Evolutionary conservation across 2,797 vertebrate species (phyloP).

Genomic region (Hemibagrus guttatus): DNA sequence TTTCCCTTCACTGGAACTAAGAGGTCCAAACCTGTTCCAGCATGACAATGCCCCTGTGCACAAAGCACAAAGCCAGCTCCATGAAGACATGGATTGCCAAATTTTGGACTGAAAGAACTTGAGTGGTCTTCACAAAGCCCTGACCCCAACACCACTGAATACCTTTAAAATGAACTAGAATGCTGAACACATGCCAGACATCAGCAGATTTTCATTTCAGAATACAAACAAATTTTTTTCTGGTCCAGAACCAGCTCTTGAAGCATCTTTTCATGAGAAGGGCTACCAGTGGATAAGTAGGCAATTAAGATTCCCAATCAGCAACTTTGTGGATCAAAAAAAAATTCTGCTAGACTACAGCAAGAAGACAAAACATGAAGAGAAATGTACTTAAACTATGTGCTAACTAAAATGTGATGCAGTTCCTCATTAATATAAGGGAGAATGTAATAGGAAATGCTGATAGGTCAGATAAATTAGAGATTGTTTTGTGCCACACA

Average conservation of each 20-base stretch:
- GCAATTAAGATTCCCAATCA: neutral
- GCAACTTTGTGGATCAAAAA: constrained; percentile 2
- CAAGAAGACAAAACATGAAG: neutral
- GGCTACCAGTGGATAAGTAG: neutral
- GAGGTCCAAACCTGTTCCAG: too few species aligned
- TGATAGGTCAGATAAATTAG: neutral
- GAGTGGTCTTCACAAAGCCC: neutral
- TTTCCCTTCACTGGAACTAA: too few species aligned
- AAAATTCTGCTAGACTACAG: neutral
- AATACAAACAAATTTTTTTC: neutral
- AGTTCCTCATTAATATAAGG: neutral
- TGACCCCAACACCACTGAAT: neutral
- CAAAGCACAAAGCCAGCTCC: too few species aligned
- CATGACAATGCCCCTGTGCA: too few species aligned
- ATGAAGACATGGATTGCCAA: neutral
- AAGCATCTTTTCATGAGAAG: neutral
- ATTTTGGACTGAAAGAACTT: neutral
- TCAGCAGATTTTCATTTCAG: neutral
- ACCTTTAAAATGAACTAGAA: neutral
- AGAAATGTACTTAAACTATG: neutral
- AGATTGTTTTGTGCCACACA: neutral
- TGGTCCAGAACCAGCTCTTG: neutral
- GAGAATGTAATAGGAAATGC: neutral
- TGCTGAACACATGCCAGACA: neutral
- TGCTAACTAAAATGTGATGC: neutral